phyloP scores from a whole-genome alignment of 2,113 vertebrate genomes.

The Herpetotheres cachinnans region DNA sequence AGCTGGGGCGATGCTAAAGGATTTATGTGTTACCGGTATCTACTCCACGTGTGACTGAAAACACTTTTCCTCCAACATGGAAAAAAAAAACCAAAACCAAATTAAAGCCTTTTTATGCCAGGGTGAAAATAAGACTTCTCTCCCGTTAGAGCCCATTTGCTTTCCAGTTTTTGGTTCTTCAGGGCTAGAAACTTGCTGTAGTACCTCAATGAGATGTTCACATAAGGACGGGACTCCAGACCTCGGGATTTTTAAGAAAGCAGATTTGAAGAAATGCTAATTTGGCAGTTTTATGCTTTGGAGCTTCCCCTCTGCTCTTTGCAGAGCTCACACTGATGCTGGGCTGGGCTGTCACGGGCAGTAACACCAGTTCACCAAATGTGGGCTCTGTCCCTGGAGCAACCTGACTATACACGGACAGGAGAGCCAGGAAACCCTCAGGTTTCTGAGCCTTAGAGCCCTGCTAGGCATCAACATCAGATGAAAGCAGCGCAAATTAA shows the following conservation, averaged over 20 bases:
- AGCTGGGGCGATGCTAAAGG: accelerated
- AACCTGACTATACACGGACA: background rate
- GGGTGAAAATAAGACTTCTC: background rate
- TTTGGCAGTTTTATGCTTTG: background rate
- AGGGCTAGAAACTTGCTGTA: background rate
- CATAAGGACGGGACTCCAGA: background rate
- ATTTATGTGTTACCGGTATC: accelerated
- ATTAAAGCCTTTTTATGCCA: background rate
- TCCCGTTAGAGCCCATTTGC: background rate
- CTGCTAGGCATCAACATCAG: accelerated
- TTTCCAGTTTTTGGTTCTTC: background rate
- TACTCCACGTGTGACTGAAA: accelerated
- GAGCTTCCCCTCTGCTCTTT: background rate
- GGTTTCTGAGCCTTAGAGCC: background rate
- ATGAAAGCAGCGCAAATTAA: background rate
- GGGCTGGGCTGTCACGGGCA: background rate
- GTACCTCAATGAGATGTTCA: background rate
- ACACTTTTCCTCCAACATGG: background rate
- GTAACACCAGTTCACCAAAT: background rate
- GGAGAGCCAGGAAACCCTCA: background rate
- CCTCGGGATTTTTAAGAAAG: background rate
- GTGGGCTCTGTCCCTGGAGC: background rate
- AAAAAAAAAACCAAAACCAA: background rate
- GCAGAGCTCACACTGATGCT: background rate
- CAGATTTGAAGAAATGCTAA: background rate